Conservation (phyloP, 2,888 invertebrate genomes). For the Danaus chrysippus region DNA sequence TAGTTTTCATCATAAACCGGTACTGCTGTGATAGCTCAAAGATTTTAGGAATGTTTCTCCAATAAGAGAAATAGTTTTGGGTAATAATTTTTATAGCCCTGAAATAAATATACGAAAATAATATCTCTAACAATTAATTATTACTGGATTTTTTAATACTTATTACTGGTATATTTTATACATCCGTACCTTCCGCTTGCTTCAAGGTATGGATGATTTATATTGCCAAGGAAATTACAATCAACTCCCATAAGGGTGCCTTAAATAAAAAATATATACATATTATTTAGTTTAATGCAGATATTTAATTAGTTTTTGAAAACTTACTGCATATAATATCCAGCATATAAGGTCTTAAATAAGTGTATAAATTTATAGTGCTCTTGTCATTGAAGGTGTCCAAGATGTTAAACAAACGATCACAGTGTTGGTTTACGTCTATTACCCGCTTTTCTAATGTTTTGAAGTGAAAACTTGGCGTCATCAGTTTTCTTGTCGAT, state of each 20-base stretch:
- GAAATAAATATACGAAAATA: conserved; percentile 19
- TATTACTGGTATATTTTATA: background rate
- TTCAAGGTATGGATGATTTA: conserved; percentile 38
- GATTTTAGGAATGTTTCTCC: conserved; percentile 40
- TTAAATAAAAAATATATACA: conserved; percentile 24
- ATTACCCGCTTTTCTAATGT: conserved; percentile 37
- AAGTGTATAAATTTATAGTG: conserved; percentile 39
- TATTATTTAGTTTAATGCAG: background rate
- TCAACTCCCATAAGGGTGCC: conserved; percentile 42
- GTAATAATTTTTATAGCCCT: conserved; percentile 40
- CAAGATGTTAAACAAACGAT: conserved; percentile 36
- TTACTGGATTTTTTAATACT: background rate
- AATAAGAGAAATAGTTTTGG: conserved; percentile 42
- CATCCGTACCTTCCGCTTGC: conserved; percentile 37
- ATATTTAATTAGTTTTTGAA: background rate
- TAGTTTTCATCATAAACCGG: conserved; percentile 38
- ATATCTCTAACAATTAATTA: background rate
- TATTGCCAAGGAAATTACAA: conserved; percentile 34
- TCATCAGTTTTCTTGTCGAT: conserved; percentile 42
- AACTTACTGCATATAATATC: conserved; percentile 42
- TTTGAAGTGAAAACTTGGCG: conserved; percentile 41
- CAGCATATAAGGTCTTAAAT: conserved; percentile 42
- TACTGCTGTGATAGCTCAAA: conserved; percentile 38
- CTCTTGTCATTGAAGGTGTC: conserved; percentile 30
- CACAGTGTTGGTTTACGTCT: conserved; percentile 36